Percentiles rank a stretch among this genome's conserved stretches.
phyloP scores from a whole-genome alignment of 2,888 invertebrate genomes.

The Melieria picta region DNA sequence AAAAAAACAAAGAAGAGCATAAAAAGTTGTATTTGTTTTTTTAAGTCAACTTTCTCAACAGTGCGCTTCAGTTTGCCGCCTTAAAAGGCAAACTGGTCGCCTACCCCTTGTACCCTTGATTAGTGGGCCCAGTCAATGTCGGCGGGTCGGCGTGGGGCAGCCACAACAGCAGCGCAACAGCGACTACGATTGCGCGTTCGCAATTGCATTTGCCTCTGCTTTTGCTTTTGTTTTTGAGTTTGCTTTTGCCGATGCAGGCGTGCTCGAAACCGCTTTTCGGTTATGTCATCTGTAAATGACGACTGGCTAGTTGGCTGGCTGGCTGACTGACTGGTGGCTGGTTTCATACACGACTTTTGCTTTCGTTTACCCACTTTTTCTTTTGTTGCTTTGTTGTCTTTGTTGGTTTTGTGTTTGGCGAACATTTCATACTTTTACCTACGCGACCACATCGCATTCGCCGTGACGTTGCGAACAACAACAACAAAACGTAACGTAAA shows the following conservation, averaged over 20 bases:
- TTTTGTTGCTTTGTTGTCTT: neutral
- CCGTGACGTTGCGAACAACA: constrained; percentile 7
- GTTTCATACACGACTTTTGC: constrained; percentile 29
- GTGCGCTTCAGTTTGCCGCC: too few relatives aligned
- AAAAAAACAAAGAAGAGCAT: too few relatives aligned
- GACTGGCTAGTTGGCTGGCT: neutral
- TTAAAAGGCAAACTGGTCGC: too few relatives aligned
- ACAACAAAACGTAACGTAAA: constrained; percentile 3
- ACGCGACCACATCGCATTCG: too few relatives aligned
- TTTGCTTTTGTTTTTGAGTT: neutral
- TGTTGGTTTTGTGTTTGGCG: neutral
- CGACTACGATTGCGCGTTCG: constrained; percentile 15
- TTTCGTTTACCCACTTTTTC: constrained; percentile 15
- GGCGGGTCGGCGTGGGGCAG: too few relatives aligned
- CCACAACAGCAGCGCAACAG: neutral
- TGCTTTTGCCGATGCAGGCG: neutral
- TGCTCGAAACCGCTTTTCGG: too few relatives aligned
- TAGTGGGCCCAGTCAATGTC: too few relatives aligned
- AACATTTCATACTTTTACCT: too few relatives aligned
- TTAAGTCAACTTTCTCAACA: too few relatives aligned
- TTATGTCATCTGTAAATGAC: neutral
- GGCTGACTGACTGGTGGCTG: constrained; percentile 8
- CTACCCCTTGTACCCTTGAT: too few relatives aligned
- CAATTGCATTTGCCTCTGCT: neutral
- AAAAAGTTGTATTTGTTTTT: too few relatives aligned